phyloP scores from a whole-genome alignment of 1,140 invertebrate genomes.

The Lordiphosa clarofinis region DNA sequence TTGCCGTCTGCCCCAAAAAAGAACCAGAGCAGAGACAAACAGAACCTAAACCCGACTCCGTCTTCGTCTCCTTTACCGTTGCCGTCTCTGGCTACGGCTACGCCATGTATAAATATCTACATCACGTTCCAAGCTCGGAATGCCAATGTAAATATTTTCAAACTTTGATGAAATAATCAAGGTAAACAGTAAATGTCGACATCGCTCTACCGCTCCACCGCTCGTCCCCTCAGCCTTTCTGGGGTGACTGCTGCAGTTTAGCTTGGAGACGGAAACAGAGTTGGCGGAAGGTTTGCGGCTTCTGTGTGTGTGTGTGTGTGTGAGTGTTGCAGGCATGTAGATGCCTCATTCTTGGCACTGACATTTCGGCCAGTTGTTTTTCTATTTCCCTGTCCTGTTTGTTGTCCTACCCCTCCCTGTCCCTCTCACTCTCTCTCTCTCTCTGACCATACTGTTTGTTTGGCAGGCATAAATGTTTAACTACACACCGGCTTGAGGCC shows the following conservation, averaged over 20 bases:
- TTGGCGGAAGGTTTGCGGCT: conserved; percentile 27
- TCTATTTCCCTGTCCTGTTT: conserved; percentile 22
- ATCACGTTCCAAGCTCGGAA: conserved; percentile 74
- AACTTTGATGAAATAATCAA: conserved; percentile 78
- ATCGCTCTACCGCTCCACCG: conserved; percentile 37
- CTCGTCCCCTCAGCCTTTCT: conserved; percentile 20
- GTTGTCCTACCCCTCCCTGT: conserved; percentile 9
- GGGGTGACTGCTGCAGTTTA: conserved; percentile 8
- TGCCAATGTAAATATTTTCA: conserved; percentile 78
- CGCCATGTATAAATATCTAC: conserved; percentile 74
- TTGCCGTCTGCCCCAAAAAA: conserved; percentile 15
- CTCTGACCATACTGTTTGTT: conserved; percentile 48
- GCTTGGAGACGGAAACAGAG: conserved; percentile 7
- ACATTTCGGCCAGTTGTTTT: background rate
- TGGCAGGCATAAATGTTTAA: conserved; percentile 73
- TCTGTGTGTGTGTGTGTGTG: background rate
- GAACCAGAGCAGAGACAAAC: conserved; percentile 1
- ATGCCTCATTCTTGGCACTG: conserved; percentile 19
- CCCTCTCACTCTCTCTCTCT: background rate
- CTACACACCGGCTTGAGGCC: conserved; percentile 21
- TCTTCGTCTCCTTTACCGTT: background rate
- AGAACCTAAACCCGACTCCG: background rate
- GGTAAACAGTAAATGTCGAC: conserved; percentile 75
- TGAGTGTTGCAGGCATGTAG: conserved; percentile 24
- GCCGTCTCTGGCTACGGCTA: conserved; percentile 13